These are phyloP conservation scores for Cecropterus lyciades DNA, from an alignment of 1,140 invertebrate genomes.

Conservation along the genomic window DNA sequence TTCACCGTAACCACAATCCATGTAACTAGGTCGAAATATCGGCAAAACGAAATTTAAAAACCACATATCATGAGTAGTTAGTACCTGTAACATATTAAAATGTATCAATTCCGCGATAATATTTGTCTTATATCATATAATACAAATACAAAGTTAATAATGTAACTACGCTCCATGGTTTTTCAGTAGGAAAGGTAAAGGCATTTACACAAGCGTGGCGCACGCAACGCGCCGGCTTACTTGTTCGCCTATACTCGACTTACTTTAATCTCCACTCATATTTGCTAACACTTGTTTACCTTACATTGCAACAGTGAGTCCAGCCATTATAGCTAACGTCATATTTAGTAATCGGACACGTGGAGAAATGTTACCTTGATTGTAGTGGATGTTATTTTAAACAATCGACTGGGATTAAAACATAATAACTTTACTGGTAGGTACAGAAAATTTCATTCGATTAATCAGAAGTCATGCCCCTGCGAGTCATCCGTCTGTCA, in stretches of 20 bases:
- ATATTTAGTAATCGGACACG: background rate
- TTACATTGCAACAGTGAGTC: conserved; percentile 37
- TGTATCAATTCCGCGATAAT: too few species aligned
- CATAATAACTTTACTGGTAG: too few species aligned
- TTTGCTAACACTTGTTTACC: conserved; percentile 60
- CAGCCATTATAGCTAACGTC: conserved; percentile 23
- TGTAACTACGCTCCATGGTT: conserved; percentile 38
- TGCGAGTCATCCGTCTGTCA: background rate
- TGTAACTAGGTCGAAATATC: too few species aligned
- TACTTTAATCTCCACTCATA: conserved; percentile 73
- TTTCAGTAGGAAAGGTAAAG: conserved; percentile 51
- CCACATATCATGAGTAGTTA: too few species aligned
- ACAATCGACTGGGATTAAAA: background rate
- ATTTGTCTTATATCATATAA: too few species aligned
- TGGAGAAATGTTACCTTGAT: conserved; percentile 2
- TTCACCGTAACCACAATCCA: too few species aligned
- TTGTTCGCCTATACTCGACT: conserved; percentile 50
- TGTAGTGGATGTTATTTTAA: background rate
- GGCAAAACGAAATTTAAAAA: too few species aligned
- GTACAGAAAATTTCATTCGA: background rate
- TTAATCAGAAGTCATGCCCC: background rate
- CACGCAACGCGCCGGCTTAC: conserved; percentile 66
- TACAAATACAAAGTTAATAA: too few species aligned
- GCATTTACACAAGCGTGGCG: conserved; percentile 51
- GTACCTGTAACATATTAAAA: too few species aligned